Percentiles rank a stretch among this genome's conserved stretches.
Conservation (phyloP, 2,888 invertebrate genomes). For the Chrysomela aeneicollis region DNA sequence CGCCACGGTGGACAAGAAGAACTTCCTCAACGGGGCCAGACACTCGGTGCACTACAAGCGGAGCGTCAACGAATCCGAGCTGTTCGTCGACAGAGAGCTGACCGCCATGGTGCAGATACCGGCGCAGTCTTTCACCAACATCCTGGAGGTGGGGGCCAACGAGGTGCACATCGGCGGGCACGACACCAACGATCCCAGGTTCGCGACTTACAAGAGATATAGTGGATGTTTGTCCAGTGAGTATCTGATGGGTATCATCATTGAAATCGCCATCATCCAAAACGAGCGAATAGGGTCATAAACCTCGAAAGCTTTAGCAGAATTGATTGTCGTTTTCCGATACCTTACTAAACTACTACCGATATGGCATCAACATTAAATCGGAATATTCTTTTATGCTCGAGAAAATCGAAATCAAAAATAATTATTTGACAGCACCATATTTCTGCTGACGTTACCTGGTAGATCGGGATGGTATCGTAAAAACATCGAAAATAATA, state of each 20-base stretch:
- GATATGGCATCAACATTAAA: too few relatives aligned
- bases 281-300: background rate
- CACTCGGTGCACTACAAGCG: slow-evolving; percentile 79
- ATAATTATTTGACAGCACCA: too few relatives aligned
- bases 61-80: slow-evolving; percentile 74
- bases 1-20: slow-evolving; percentile 78
- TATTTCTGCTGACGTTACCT: too few relatives aligned
- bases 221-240: slow-evolving; percentile 90
- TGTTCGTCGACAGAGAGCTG: slow-evolving; percentile 79
- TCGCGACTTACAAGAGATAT: slow-evolving; percentile 85
- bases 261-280: too few relatives aligned
- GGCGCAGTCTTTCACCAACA: slow-evolving; percentile 73
- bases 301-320: too few relatives aligned
- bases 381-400: too few relatives aligned
- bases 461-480: too few relatives aligned
- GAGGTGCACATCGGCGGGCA: slow-evolving; percentile 89
- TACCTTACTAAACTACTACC: too few relatives aligned
- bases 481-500: too few relatives aligned
- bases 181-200: slow-evolving; percentile 82
- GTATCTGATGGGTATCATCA: too few relatives aligned
- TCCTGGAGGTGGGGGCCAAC: slow-evolving; percentile 75
- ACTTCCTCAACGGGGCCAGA: slow-evolving; percentile 82
- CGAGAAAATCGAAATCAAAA: too few relatives aligned
- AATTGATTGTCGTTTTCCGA: too few relatives aligned
- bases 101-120: slow-evolving; percentile 75